Percentiles rank a stretch among this genome's conserved stretches.
phyloP scores from a whole-genome alignment of 2,888 invertebrate species.

The Lymantria monacha region DNA sequence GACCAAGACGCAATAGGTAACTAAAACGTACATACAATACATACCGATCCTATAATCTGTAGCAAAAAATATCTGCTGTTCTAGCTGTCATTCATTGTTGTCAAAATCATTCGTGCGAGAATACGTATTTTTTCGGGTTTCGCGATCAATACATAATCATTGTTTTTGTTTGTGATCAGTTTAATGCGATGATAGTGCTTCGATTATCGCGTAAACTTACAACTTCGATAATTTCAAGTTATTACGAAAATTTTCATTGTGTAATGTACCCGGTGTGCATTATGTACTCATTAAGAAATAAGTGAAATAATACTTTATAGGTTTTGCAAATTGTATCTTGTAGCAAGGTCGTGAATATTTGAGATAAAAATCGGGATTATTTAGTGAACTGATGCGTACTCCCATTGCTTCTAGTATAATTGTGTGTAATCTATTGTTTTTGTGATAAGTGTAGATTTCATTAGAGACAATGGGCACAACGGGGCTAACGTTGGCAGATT shows the following conservation, averaged over 20 bases:
- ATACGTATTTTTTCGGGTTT: slow-evolving; percentile 43
- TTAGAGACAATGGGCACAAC: slow-evolving; percentile 64
- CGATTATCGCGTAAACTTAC: slow-evolving; percentile 29
- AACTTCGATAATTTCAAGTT: slow-evolving; percentile 43
- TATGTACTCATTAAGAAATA: slow-evolving; percentile 39
- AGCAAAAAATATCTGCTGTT: too few relatives aligned
- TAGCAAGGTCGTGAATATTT: slow-evolving; percentile 47
- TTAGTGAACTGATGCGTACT: slow-evolving; percentile 57
- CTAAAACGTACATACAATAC: too few relatives aligned
- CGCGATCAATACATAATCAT: slow-evolving; percentile 62
- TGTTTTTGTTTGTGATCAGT: slow-evolving; percentile 71
- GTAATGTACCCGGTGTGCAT: slow-evolving; percentile 35
- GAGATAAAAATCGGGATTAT: slow-evolving; percentile 44
- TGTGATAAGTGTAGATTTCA: slow-evolving; percentile 40
- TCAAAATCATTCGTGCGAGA: slow-evolving; percentile 38
- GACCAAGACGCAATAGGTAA: too few relatives aligned
- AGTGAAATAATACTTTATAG: slow-evolving; percentile 43
- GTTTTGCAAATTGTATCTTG: slow-evolving; percentile 51
- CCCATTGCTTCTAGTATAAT: slow-evolving; percentile 36
- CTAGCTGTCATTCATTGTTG: slow-evolving; percentile 44
- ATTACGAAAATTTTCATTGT: slow-evolving; percentile 44
- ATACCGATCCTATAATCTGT: too few relatives aligned
- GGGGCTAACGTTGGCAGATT: slow-evolving; percentile 86
- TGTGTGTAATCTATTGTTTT: slow-evolving; percentile 43
- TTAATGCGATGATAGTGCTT: slow-evolving; percentile 47